Conservation (phyloP, 2,888 invertebrate genomes). For the Ochropleura leucogaster region DNA sequence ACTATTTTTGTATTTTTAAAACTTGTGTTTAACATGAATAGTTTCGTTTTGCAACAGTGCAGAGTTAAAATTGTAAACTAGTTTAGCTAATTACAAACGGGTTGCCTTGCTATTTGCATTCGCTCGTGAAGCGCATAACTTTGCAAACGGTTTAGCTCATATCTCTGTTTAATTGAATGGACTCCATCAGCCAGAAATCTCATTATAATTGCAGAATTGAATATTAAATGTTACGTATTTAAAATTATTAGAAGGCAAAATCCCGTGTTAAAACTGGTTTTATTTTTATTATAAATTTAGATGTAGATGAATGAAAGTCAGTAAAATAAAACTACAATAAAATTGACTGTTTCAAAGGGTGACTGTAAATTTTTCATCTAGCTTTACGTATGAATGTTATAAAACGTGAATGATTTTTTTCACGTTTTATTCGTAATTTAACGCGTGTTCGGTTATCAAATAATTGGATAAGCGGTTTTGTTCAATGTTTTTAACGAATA, state of each 20-base stretch:
- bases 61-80: conserved; percentile 14
- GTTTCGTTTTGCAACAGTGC: conserved; percentile 20
- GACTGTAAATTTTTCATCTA: conserved; percentile 48
- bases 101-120: conserved; percentile 42
- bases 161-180: conserved; percentile 43
- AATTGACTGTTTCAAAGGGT: conserved; percentile 34
- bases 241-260: neutral
- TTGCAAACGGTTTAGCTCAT: conserved; percentile 42
- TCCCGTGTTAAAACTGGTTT: neutral
- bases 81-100: conserved; percentile 35
- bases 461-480: conserved; percentile 24
- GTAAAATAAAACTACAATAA: conserved; percentile 49
- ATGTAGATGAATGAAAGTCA: conserved; percentile 22
- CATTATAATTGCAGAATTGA: conserved; percentile 14
- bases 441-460: conserved; percentile 19
- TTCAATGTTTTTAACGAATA: neutral
- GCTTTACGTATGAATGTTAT: conserved; percentile 34
- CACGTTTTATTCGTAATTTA: conserved; percentile 14
- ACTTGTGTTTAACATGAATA: conserved; percentile 4
- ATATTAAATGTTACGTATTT: conserved; percentile 3
- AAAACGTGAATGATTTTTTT: conserved; percentile 30
- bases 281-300: conserved; percentile 35
- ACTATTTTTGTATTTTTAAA: conserved; percentile 27
- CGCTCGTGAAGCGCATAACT: conserved; percentile 37
- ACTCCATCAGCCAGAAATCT: conserved; percentile 31